phyloP scores from a whole-genome alignment of 2,888 invertebrate genomes.

The Epistrophe eligans region DNA sequence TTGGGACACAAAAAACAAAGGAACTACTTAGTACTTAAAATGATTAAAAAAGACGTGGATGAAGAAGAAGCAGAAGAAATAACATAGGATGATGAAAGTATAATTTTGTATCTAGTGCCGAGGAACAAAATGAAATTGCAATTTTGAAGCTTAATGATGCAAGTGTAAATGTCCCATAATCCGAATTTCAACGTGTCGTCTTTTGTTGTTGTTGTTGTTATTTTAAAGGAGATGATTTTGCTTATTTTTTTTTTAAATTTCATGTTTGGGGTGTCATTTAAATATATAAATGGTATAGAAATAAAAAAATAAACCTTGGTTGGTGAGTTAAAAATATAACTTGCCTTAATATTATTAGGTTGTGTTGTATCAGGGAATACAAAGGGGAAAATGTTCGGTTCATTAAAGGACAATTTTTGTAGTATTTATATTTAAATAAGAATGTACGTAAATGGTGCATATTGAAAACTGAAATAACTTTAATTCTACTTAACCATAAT shows the following conservation, averaged over 20 bases:
- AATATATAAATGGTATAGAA: not conserved
- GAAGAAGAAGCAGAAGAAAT: slow-evolving; percentile 2
- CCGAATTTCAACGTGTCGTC: not conserved
- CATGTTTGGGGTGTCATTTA: not conserved
- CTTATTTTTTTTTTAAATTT: not conserved
- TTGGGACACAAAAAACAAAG: slow-evolving; percentile 27
- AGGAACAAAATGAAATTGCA: slow-evolving; percentile 59
- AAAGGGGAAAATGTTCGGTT: not conserved
- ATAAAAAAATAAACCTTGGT: not conserved
- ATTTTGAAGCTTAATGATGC: slow-evolving; percentile 63
- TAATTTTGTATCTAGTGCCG: not conserved
- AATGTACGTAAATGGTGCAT: too few relatives aligned
- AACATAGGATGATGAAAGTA: slow-evolving; percentile 29
- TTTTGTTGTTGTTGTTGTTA: not conserved
- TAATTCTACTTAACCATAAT: too few relatives aligned
- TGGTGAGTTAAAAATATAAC: not conserved
- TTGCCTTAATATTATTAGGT: not conserved
- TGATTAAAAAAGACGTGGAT: slow-evolving; percentile 55
- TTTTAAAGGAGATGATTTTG: not conserved
- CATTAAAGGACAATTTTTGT: too few relatives aligned
- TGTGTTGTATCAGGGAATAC: not conserved
- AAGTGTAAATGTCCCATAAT: slow-evolving; percentile 56
- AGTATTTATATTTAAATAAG: too few relatives aligned
- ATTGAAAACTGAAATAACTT: too few relatives aligned
- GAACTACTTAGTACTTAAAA: slow-evolving; percentile 60